Evolutionary conservation across 2,113 vertebrate species (phyloP).

Genomic region (Strigops habroptila): DNA sequence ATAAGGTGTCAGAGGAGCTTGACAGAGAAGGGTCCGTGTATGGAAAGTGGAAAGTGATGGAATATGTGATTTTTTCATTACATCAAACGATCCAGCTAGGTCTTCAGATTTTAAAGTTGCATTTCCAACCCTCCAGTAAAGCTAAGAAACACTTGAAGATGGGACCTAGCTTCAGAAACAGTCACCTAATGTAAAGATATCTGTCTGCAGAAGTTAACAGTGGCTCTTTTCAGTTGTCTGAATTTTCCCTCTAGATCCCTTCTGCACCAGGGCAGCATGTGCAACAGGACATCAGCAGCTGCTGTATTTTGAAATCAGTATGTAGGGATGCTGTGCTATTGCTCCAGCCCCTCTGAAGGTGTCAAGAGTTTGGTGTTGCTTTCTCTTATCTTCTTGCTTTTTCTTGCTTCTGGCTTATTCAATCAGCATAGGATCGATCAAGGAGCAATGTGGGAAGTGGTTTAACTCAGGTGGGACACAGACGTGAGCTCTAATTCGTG

Average conservation of each 20-base stretch:
- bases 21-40: background rate
- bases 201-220: background rate
- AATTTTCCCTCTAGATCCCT: background rate
- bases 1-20: background rate
- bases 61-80: background rate
- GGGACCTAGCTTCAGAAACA: background rate
- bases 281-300: background rate
- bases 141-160: background rate
- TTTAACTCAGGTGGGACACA: background rate
- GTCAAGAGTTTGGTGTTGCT: background rate
- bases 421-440: background rate
- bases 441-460: background rate
- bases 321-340: background rate
- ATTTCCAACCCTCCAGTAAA: background rate
- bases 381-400: background rate
- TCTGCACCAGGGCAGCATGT: background rate
- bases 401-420: background rate
- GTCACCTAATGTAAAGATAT: background rate
- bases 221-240: background rate
- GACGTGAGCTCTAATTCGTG: background rate
- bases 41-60: background rate
- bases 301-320: background rate
- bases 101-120: background rate
- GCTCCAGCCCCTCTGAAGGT: background rate
- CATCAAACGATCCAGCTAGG: background rate